Conservation (phyloP, 2,888 invertebrate species). For the Eurytoma californica region DNA sequence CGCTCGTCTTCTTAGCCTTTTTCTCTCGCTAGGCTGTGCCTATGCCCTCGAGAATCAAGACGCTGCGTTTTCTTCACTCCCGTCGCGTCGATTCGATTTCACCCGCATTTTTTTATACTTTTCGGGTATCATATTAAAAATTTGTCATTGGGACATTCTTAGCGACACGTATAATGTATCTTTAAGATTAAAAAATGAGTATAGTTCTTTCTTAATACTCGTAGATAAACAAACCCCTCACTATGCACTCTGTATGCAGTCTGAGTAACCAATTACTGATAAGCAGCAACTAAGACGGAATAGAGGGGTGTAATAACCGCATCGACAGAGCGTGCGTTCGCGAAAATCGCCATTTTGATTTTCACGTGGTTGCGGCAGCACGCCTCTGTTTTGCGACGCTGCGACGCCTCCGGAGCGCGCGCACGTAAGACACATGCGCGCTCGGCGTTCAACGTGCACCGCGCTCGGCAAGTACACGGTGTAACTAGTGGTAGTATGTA, state of each 20-base stretch:
- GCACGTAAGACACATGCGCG: background rate
- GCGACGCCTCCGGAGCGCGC: slow-evolving; percentile 23
- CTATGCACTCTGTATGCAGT: background rate
- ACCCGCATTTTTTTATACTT: no score
- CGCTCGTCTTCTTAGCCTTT: background rate
- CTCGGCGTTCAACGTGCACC: background rate
- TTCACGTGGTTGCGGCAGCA: slow-evolving; percentile 11
- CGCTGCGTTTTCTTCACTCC: background rate
- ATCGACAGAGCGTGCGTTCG: background rate
- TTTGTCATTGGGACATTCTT: no score
- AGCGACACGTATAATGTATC: no score
- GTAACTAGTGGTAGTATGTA: background rate
- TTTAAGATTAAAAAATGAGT: no score
- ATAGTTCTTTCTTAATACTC: no score
- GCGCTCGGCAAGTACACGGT: background rate
- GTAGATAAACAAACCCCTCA: no score
- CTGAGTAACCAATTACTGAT: background rate
- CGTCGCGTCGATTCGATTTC: background rate
- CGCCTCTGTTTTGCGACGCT: background rate
- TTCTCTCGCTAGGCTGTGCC: background rate
- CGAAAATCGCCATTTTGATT: slow-evolving; percentile 39
- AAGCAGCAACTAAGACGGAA: background rate
- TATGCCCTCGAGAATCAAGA: background rate
- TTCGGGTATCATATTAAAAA: no score
- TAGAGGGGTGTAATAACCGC: background rate